Evolutionary conservation across 2,113 vertebrate species (phyloP).

Genomic region (Odontesthes bonariensis): DNA sequence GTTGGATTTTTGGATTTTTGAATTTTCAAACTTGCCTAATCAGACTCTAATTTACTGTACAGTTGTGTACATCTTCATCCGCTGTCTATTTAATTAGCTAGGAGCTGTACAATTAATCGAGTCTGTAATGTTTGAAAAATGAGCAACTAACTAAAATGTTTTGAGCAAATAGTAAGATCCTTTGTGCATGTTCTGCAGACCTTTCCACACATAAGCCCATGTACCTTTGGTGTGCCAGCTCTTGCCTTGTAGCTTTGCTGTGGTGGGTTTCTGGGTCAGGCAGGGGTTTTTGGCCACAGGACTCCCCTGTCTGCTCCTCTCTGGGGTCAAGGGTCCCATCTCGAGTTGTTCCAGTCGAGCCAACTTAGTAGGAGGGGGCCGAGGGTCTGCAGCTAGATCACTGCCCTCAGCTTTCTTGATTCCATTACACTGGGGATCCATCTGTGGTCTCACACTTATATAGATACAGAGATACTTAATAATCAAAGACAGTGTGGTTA

Average conservation of each 20-base stretch:
- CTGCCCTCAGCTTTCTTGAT: conserved; percentile 92
- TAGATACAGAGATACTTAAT: conserved; percentile 28
- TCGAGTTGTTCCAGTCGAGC: conserved; percentile 94
- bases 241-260: conserved; percentile 87
- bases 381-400: conserved; percentile 89
- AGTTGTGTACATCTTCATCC: not conserved
- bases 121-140: conserved; percentile 7
- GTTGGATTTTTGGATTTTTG: too few relatives aligned
- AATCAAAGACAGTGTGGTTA: not conserved
- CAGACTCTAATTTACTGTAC: not conserved
- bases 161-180: not conserved
- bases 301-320: conserved; percentile 91
- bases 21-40: too few relatives aligned
- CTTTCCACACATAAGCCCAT: not conserved
- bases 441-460: conserved; percentile 75
- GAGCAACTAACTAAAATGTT: not conserved
- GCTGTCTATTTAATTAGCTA: not conserved
- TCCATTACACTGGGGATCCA: conserved; percentile 95
- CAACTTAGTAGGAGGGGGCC: conserved; percentile 94
- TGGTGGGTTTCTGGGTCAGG: conserved; percentile 86
- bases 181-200: not conserved
- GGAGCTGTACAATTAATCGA: not conserved
- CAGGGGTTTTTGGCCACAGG: conserved; percentile 90
- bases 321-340: conserved; percentile 82
- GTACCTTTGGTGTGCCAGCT: conserved; percentile 93